These are phyloP conservation scores for Thinocorus orbignyianus DNA, from an alignment of 2,113 vertebrate genomes.

Conservation along the genomic window DNA sequence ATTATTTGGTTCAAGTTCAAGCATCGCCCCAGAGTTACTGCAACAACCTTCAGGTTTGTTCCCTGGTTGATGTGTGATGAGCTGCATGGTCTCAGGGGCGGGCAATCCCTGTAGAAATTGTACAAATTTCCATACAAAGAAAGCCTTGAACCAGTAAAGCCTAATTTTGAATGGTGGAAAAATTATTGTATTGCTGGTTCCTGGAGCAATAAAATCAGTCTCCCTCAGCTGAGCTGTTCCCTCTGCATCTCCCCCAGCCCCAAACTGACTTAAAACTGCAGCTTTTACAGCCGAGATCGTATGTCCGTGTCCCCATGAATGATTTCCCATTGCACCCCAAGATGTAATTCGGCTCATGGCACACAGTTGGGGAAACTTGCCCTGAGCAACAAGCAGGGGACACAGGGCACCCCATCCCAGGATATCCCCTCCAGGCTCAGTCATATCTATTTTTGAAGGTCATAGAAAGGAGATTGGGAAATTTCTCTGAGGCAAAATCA, in stretches of 20 bases:
- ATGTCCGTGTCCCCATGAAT: rapidly evolving
- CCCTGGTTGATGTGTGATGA: not conserved
- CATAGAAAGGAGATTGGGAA: not conserved
- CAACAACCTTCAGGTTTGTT: rapidly evolving
- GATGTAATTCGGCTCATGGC: not conserved
- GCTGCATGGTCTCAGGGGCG: rapidly evolving
- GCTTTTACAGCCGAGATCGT: rapidly evolving
- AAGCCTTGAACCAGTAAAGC: not conserved
- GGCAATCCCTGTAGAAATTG: rapidly evolving
- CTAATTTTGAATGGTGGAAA: not conserved
- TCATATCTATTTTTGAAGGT: not conserved
- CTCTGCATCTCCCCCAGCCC: not conserved
- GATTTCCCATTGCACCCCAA: not conserved
- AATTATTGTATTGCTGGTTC: rapidly evolving
- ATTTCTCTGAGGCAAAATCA: not conserved
- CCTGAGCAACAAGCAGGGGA: not conserved
- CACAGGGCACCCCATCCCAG: rapidly evolving
- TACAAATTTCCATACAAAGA: not conserved
- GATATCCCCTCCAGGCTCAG: rapidly evolving
- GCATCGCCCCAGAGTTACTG: rapidly evolving
- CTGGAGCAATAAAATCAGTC: rapidly evolving
- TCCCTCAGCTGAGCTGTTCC: rapidly evolving
- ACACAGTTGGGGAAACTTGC: not conserved
- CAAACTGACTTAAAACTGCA: not conserved
- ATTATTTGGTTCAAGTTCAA: rapidly evolving